Evolutionary conservation across 1,140 invertebrate species (phyloP), one percentile per base, ranked within the genome.

Genomic region (Brachionus calyciflorus): DNA sequence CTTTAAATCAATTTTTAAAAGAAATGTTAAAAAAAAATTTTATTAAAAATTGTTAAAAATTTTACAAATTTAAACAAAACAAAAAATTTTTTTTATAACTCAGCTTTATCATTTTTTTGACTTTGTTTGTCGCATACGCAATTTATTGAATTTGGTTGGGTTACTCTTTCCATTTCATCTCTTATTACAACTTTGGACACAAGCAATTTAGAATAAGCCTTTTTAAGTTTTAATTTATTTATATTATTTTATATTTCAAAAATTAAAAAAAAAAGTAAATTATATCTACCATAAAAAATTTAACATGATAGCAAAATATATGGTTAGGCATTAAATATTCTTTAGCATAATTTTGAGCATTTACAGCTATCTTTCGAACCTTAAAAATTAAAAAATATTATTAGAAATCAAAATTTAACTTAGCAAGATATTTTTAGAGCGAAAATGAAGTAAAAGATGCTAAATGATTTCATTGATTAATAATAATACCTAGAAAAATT

Each of bases 271-370:
- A n/a, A n/a, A n/a, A n/a, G n/a, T n/a, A n/a, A n/a, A n/a, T n/a
- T n/a, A n/a, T n/a, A n/a, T n/a, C 37, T 60, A 60, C 55, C 60
- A 65, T 65, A 2, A 96, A 90, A 53, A 95, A 85, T 76, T 89
- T 83, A 37, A 89, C 89, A 87, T 96, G 90, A 84, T 97, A 98
- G 82, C 94, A 97, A 82, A 93, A 90, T 46, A 97, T 89, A 84
- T 96, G 86, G 77, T 90, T 88, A 7, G 94, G 92, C 81, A 94
- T 84, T 63, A 97, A 87, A 86, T 94, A 87, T 53, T 91, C 86
- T 80, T 89, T 88, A 12, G 89, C 89, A 88, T 91, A 95, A 78
- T 89, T 82, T 79, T 88, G 88, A 30, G 89, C 92, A 83, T 90
- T 90, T 81, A 83, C 83, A 0, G 89, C 87, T 78, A 97, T 95